These are phyloP conservation scores for Lepidocyrtoides sp. DNA, from an alignment of 2,888 invertebrate species.

Conservation along the genomic window DNA sequence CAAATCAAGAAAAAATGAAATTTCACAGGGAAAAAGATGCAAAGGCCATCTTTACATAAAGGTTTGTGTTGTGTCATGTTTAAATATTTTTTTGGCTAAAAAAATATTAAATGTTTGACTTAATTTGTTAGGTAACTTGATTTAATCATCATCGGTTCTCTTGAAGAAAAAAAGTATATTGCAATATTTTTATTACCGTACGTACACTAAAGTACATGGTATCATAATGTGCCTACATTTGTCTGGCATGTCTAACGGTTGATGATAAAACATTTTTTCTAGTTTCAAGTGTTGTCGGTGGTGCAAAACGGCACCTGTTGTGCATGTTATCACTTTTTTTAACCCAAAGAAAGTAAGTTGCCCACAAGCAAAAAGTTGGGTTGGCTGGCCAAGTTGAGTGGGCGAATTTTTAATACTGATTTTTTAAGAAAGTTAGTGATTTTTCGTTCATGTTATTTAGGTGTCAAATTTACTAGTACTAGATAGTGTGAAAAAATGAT, in stretches of 20 bases:
- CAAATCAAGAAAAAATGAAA: slow-evolving; percentile 11
- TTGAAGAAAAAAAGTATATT: neutral
- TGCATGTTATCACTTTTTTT: neutral
- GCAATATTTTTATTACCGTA: neutral
- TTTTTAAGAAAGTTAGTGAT: too few relatives aligned
- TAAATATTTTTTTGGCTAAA: neutral
- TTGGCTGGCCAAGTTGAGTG: too few relatives aligned
- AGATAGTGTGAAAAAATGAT: too few relatives aligned
- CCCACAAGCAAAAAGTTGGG: too few relatives aligned
- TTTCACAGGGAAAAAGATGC: neutral
- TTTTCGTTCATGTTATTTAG: too few relatives aligned
- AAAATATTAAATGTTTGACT: neutral
- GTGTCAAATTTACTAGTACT: too few relatives aligned
- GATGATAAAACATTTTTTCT: neutral
- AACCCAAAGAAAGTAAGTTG: slow-evolving; percentile 1
- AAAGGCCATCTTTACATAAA: neutral
- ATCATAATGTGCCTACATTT: neutral
- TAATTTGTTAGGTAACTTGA: slow-evolving; percentile 17
- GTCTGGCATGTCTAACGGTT: neutral
- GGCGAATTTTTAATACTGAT: too few relatives aligned
- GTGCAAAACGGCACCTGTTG: neutral
- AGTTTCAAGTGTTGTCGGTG: neutral
- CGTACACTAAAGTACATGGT: neutral
- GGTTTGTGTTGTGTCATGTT: neutral
- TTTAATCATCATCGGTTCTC: neutral